Evolutionary conservation across 2,113 vertebrate genomes (phyloP), one percentile per base, ranked within the genome.

Genomic region (Spea multiplicata): DNA sequence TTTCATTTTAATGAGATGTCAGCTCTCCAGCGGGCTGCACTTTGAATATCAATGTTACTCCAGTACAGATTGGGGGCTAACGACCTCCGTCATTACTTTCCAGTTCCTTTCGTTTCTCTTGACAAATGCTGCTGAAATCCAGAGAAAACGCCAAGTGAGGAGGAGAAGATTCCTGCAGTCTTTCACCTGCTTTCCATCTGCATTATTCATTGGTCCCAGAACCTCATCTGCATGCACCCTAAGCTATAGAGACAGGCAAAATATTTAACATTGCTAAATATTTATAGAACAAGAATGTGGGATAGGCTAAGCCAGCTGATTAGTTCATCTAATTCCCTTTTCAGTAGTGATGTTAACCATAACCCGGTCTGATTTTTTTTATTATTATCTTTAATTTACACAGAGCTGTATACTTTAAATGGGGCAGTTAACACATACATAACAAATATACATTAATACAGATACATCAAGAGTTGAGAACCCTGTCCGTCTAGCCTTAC

Each of bases 191-290:
- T 1, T 0, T 76, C 88, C 83, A 89, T 93, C 92, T 93, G 86
- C 92, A 94, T 94, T 93, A 93, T 94, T 93, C 91, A 93, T 93
- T 90, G 90, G 85, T 88, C 90, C 71, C 87, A 87, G 52, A 73
- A 80, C 84, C 86, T 91, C 88, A 92, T 94, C 93, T 93, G 88
- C 90, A 92, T 94, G 17, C 83, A 84, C 90, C 83, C 74, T 80
- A 89, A 89, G 84, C 78, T 46, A 87, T 81, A 83, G 86, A 85
- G 81, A 85, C 44, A 64, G 82, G 75, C 44, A 81, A 78, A 87
- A 85, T 82, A 87, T 66, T 73, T 7, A 2, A 71, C 83, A 84
- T 82, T 78, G 49, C 80, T 76, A 74, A 71, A 74, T 86, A 91
- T 90, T 85, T 85, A 70, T 78, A 59, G 66, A 50, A 44, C 45